Evolutionary conservation across 1,140 invertebrate genomes (phyloP), one percentile per base, ranked within the genome.

Genomic region (Pteromalus puparum): DNA sequence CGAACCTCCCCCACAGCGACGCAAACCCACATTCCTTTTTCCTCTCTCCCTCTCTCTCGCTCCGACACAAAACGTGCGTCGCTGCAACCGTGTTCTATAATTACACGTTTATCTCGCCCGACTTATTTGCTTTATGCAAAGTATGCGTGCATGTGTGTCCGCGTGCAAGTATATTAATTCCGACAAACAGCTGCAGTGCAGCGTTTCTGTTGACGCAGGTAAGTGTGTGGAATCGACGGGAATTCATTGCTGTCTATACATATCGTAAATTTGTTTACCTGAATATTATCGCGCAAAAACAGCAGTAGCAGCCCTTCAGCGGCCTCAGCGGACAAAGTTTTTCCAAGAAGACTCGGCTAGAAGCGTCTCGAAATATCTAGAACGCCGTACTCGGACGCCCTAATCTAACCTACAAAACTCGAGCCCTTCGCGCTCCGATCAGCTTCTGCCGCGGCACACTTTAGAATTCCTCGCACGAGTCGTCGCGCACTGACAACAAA

Each of bases 391-490:
- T 13, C 48, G 15, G 48, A 53, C 2, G 15, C 24, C 76, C 12
- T 65, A 65, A 65, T 78, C 76, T 65, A 78, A 78, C 76, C 76
- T 78, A 61, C 6, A 78, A 65, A 78, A 21, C 4, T 61, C 15
- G 48, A 61, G 53, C 53, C 53, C 53, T 48, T 48, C 46, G 46
- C 13, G 13, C 46, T 10, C 42, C 42, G 42, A 46, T 46, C 30
- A 46, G 42, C 12, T 9, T 46, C 42, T 9, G 48, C 18, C 48
- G 18, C 48, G 13, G 4, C 1, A 2, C 48, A 53, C 13, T 53
- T 21, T 0, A 34, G 3, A 5, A 34, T 34, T 34, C 30, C 30
- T 34, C 3, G 30, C 30, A 12, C 38, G 38, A 5, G 38, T 42
- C 38, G 6, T 10, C 38, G 38, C 38, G 13, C 28, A 30, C 24